Evolutionary conservation across 2,888 invertebrate species (phyloP).

Genomic region (Metacarcinus magister): DNA sequence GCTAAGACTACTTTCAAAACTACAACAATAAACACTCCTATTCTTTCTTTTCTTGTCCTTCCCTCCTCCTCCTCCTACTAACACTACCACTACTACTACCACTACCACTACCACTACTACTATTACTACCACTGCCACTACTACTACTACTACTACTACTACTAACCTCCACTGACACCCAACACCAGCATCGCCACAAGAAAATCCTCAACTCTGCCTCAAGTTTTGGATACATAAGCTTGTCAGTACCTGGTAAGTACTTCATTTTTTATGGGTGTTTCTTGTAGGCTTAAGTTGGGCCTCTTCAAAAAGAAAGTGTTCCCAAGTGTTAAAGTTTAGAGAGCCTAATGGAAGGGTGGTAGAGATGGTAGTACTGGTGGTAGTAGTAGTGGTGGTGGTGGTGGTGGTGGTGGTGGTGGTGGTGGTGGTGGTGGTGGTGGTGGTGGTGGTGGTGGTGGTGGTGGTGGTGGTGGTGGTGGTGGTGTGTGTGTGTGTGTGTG

Average conservation of each 20-base stretch:
- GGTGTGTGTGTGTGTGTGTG: no score
- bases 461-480: no score
- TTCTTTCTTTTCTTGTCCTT: neutral
- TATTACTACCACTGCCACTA: neutral
- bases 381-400: neutral
- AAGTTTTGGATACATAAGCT: constrained; percentile 2
- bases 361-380: neutral
- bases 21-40: neutral
- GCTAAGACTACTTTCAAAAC: neutral
- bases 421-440: neutral
- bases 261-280: neutral
- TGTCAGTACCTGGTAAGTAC: constrained; percentile 26
- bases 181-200: neutral
- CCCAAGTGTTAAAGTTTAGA: constrained; percentile 26
- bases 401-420: neutral
- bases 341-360: neutral
- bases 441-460: neutral
- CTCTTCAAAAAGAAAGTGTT: constrained; percentile 26
- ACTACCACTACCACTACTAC: neutral
- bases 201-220: neutral
- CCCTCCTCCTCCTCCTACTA: neutral
- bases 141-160: neutral
- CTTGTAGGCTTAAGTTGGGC: constrained; percentile 26
- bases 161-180: neutral
- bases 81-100: neutral